Percentiles rank a stretch among this genome's conserved stretches.
phyloP scores from a whole-genome alignment of 1,140 invertebrate species.

The Oppia nitens region DNA sequence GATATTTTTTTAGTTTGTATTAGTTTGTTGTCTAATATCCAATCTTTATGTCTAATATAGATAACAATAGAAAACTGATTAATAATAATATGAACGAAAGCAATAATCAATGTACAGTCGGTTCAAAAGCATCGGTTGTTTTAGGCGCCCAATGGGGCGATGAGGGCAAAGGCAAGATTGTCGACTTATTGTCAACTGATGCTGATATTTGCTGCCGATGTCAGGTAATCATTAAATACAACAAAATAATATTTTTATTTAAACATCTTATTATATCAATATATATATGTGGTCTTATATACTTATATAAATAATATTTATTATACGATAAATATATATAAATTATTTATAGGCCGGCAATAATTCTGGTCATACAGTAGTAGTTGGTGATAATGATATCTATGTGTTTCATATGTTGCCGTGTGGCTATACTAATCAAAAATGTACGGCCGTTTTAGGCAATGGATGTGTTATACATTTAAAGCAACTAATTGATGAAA shows the following conservation, averaged over 20 bases:
- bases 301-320: too few relatives aligned
- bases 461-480: constrained; percentile 97
- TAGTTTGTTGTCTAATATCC: too few relatives aligned
- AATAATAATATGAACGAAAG: too few relatives aligned
- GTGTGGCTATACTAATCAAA: constrained; percentile 84
- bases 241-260: too few relatives aligned
- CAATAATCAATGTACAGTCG: too few relatives aligned
- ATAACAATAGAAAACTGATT: too few relatives aligned
- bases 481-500: constrained; percentile 84
- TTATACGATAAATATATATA: too few relatives aligned
- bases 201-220: constrained; percentile 89
- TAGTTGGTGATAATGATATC: constrained; percentile 72
- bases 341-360: constrained; percentile 94
- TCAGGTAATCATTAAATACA: too few relatives aligned
- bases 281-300: too few relatives aligned
- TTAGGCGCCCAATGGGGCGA: constrained; percentile 99
- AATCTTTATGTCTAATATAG: too few relatives aligned
- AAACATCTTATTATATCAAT: too few relatives aligned
- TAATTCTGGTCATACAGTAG: constrained; percentile 98
- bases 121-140: constrained; percentile 65
- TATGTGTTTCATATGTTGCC: constrained; percentile 97
- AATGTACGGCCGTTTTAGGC: constrained; percentile 85
- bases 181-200: constrained; percentile 83
- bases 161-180: constrained; percentile 98
- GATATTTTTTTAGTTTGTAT: too few relatives aligned